Evolutionary conservation across 2,113 vertebrate genomes (phyloP).

Genomic region (Noturus placidus): DNA sequence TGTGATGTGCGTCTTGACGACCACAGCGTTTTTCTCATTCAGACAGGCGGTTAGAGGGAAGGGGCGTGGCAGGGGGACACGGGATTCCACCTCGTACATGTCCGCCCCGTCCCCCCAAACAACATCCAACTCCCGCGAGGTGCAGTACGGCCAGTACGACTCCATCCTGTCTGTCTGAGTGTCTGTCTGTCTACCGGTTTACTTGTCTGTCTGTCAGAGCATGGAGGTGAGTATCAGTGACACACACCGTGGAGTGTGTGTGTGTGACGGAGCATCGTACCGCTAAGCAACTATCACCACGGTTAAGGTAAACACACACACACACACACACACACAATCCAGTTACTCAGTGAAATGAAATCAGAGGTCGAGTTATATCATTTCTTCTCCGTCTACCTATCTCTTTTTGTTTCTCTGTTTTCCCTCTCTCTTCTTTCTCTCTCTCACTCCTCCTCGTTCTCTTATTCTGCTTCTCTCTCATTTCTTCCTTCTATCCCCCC

Average conservation of each 20-base stretch:
- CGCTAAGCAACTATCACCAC: conserved; percentile 66
- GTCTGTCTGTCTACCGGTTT: conserved; percentile 26
- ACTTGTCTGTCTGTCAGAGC: neutral
- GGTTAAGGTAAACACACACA: conserved; percentile 66
- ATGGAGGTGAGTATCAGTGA: neutral
- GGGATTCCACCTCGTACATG: conserved; percentile 90
- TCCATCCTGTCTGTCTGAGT: conserved; percentile 74
- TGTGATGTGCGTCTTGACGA: conserved; percentile 89
- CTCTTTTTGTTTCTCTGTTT: neutral
- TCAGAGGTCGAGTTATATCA: neutral
- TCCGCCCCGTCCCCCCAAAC: conserved; percentile 84
- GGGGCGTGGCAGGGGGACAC: conserved; percentile 87
- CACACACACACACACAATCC: conserved; percentile 56
- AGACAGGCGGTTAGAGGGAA: conserved; percentile 79
- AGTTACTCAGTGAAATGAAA: neutral
- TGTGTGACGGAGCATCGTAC: conserved; percentile 48
- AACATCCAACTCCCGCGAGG: conserved; percentile 70
- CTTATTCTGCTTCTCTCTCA: neutral
- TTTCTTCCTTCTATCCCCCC: neutral
- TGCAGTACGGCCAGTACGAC: conserved; percentile 83
- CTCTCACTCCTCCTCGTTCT: neutral
- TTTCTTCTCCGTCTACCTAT: neutral
- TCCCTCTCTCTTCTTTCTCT: neutral
- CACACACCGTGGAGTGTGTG: neutral
- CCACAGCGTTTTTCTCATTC: conserved; percentile 86